These are phyloP conservation scores for Psilopogon haemacephalus DNA, from an alignment of 2,113 vertebrate species.

Conservation along the genomic window DNA sequence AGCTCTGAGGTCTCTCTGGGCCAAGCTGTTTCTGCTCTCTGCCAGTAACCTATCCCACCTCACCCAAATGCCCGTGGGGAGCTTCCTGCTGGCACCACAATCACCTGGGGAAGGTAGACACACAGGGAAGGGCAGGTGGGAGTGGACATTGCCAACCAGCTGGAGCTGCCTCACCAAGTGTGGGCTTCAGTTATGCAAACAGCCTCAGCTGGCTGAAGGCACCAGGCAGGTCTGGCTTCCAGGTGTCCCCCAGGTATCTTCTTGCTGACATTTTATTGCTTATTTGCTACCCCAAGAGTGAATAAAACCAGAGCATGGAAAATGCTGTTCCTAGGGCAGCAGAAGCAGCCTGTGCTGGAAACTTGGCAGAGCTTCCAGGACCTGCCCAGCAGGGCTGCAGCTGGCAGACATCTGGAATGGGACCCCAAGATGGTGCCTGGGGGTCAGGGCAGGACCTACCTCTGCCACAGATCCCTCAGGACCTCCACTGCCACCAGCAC, in stretches of 20 bases:
- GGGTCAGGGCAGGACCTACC: not conserved
- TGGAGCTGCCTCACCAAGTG: not conserved
- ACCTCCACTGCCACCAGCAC: not conserved
- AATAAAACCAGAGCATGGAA: not conserved
- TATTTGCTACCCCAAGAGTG: not conserved
- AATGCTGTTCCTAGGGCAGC: accelerated
- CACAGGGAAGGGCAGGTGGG: not conserved
- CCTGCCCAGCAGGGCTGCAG: not conserved
- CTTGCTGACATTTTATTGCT: not conserved
- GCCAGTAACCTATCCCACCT: not conserved
- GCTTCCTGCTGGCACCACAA: not conserved
- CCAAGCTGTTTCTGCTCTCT: not conserved
- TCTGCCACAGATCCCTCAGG: not conserved
- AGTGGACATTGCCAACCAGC: not conserved
- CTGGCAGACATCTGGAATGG: not conserved
- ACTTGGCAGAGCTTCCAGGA: not conserved
- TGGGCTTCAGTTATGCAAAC: not conserved
- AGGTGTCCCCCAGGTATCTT: not conserved
- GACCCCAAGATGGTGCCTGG: not conserved
- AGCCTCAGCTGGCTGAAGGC: not conserved
- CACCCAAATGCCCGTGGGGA: not conserved
- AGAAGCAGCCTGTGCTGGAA: not conserved
- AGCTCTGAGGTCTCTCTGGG: no score
- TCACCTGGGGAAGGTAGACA: not conserved
- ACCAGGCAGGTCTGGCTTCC: not conserved